Conservation (phyloP, 2,888 invertebrate species). For the Leuctra nigra region DNA sequence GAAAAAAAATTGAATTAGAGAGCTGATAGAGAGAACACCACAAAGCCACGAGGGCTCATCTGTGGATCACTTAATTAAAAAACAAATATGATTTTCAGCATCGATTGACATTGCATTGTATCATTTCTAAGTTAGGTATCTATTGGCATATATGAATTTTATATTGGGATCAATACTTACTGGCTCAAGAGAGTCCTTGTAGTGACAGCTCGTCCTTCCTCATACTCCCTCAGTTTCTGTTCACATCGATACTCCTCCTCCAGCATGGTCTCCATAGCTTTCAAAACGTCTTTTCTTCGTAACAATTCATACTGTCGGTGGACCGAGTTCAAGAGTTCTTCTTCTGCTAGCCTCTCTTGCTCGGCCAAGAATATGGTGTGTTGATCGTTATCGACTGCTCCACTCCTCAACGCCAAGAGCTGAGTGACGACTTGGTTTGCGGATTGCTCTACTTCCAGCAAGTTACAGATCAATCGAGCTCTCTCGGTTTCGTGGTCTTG, state of each 20-base stretch:
- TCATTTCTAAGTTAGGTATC: no score
- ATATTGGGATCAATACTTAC: slow-evolving; percentile 46
- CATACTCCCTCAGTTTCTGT: slow-evolving; percentile 54
- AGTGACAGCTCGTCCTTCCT: slow-evolving; percentile 47
- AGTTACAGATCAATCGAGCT: slow-evolving; percentile 51
- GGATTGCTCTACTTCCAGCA: slow-evolving; percentile 57
- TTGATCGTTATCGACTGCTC: slow-evolving; percentile 31
- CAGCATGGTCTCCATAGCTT: slow-evolving; percentile 62
- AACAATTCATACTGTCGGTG: slow-evolving; percentile 45
- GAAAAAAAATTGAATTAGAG: no score
- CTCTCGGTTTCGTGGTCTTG: slow-evolving; percentile 56
- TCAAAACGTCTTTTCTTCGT: slow-evolving; percentile 58
- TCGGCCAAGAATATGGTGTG: slow-evolving; percentile 44
- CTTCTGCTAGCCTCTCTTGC: slow-evolving; percentile 59
- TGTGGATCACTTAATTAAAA: no score
- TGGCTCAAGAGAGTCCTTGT: slow-evolving; percentile 57
- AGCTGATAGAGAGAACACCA: no score
- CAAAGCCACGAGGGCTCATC: no score
- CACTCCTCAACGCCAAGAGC: slow-evolving; percentile 53
- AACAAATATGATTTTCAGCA: no score
- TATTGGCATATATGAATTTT: no score
- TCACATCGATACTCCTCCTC: slow-evolving; percentile 57
- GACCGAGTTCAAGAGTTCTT: slow-evolving; percentile 48
- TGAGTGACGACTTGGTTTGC: slow-evolving; percentile 60
- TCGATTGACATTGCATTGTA: no score